Evolutionary conservation across 2,113 vertebrate species (phyloP).

Genomic region (Macaca mulatta): DNA sequence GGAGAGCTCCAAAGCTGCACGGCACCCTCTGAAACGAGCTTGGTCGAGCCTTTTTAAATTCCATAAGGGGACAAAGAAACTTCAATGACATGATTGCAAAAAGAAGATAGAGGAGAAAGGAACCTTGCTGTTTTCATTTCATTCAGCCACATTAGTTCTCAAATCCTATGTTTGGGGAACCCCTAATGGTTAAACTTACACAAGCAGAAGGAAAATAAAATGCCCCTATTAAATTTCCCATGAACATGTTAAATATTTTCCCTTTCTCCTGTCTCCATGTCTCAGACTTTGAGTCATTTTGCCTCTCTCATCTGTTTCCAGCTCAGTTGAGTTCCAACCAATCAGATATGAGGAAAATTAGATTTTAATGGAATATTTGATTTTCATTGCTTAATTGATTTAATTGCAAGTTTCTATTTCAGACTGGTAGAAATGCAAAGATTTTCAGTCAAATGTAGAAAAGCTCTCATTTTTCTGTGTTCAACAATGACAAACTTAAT

Average conservation of each 20-base stretch:
- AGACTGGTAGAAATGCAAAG: slow-evolving; percentile 73
- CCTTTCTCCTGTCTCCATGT: slow-evolving; percentile 76
- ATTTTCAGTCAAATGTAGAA: slow-evolving; percentile 65
- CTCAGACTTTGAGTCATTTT: slow-evolving; percentile 61
- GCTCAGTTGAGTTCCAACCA: slow-evolving; percentile 59
- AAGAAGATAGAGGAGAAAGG: slow-evolving; percentile 17
- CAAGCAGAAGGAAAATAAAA: slow-evolving; percentile 67
- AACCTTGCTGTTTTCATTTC: neutral
- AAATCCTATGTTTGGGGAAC: slow-evolving; percentile 64
- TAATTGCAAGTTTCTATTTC: slow-evolving; percentile 77
- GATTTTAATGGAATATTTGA: slow-evolving; percentile 78
- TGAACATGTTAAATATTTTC: slow-evolving; percentile 46
- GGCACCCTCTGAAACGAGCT: neutral
- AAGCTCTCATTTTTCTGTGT: slow-evolving; percentile 57
- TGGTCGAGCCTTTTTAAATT: slow-evolving; percentile 27
- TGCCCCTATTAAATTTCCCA: slow-evolving; percentile 55
- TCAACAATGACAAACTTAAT: slow-evolving; percentile 45
- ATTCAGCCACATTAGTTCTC: neutral
- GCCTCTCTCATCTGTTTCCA: slow-evolving; percentile 59
- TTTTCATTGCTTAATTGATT: slow-evolving; percentile 79
- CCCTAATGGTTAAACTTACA: slow-evolving; percentile 75
- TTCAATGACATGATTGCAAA: slow-evolving; percentile 21
- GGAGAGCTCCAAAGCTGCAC: neutral
- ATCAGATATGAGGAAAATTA: slow-evolving; percentile 73
- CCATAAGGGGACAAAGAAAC: neutral